phyloP scores from a whole-genome alignment of 2,113 vertebrate species.

The Lycaon pictus region DNA sequence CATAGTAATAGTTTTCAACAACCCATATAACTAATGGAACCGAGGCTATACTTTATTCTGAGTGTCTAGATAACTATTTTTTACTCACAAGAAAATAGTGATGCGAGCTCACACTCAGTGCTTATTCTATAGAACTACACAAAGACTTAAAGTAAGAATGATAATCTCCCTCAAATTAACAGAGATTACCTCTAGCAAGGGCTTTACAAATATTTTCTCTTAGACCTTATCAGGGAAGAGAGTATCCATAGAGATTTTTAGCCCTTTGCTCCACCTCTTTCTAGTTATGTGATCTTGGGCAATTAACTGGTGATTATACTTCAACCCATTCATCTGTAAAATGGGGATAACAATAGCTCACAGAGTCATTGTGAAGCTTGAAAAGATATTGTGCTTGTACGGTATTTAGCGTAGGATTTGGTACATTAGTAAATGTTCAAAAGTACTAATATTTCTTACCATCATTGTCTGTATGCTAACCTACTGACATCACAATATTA shows the following conservation, averaged over 20 bases:
- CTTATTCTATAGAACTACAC: slow-evolving; percentile 40
- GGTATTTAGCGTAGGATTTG: background rate
- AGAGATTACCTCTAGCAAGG: background rate
- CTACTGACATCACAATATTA: background rate
- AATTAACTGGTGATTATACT: background rate
- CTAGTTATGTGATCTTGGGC: background rate
- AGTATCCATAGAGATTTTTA: background rate
- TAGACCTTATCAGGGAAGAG: background rate
- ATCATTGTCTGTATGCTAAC: background rate
- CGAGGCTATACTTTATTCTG: slow-evolving; percentile 62
- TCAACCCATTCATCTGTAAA: background rate
- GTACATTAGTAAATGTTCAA: background rate
- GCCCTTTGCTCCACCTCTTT: background rate
- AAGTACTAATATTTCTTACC: background rate
- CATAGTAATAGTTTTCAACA: slow-evolving; percentile 68
- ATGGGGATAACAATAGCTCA: background rate
- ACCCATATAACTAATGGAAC: slow-evolving; percentile 71
- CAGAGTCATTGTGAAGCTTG: background rate
- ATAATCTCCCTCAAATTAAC: background rate
- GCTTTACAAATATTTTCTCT: slow-evolving; percentile 6
- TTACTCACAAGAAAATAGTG: slow-evolving; percentile 51
- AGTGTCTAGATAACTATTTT: slow-evolving; percentile 63
- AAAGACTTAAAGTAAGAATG: background rate
- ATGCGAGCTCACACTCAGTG: slow-evolving; percentile 59
- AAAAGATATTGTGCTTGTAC: background rate